Percentiles rank a stretch among this genome's conserved stretches.
These are phyloP conservation scores for Cynopterus sphinx DNA, from an alignment of 2,797 vertebrate genomes.

Conservation along the genomic window DNA sequence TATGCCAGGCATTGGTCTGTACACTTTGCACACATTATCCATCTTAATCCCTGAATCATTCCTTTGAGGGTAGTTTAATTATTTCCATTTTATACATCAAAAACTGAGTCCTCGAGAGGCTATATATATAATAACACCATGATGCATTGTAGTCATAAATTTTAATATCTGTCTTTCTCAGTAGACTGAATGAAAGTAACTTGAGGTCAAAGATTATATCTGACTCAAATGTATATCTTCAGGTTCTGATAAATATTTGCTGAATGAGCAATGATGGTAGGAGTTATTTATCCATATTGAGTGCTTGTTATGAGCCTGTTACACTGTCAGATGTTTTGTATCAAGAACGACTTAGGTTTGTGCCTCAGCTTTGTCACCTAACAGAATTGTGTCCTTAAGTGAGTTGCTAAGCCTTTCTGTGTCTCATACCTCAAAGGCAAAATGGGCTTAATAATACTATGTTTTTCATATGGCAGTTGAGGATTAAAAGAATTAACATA, in stretches of 20 bases:
- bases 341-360: background rate
- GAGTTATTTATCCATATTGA: background rate
- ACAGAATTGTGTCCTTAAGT: background rate
- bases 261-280: background rate
- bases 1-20: background rate
- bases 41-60: background rate
- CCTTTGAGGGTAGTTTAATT: slow-evolving; percentile 16
- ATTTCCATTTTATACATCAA: background rate
- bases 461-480: background rate
- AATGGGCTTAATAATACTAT: background rate
- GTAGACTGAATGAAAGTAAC: background rate
- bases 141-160: background rate
- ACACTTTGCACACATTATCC: background rate
- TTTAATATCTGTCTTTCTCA: slow-evolving; percentile 24
- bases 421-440: background rate
- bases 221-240: background rate
- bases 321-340: background rate
- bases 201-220: background rate
- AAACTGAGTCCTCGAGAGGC: background rate
- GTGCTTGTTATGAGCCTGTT: background rate
- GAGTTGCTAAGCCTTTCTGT: background rate
- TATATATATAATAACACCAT: background rate
- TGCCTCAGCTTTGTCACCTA: background rate
- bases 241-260: background rate
- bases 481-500: background rate